These are phyloP conservation scores for Platycnemis pennipes DNA, from an alignment of 2,888 invertebrate species.

Conservation along the genomic window DNA sequence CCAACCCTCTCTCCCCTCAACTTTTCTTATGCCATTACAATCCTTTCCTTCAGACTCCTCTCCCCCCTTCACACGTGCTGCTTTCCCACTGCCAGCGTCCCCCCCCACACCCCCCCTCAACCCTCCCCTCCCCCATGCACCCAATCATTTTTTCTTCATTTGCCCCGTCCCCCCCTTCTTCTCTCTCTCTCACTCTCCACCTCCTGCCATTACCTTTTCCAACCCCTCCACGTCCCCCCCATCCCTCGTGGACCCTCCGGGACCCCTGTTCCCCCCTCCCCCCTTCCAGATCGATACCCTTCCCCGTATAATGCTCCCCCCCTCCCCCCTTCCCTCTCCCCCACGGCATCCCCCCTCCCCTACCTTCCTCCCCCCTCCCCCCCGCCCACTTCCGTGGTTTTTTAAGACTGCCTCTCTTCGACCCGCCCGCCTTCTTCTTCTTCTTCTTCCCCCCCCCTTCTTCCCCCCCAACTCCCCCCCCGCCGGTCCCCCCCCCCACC, in stretches of 20 bases:
- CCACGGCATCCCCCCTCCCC: background rate
- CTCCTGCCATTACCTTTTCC: background rate
- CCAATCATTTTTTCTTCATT: conserved; percentile 67
- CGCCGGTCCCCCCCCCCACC: background rate
- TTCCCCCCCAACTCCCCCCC: background rate
- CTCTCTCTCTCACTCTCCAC: background rate
- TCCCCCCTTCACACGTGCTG: background rate
- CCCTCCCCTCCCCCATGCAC: conserved; percentile 13
- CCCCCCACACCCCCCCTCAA: background rate
- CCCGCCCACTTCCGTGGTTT: conserved; percentile 50
- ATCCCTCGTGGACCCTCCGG: background rate
- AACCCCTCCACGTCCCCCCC: background rate
- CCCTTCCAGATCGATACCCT: conserved; percentile 56
- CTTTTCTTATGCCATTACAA: conserved; percentile 46
- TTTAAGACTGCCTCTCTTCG: conserved; percentile 45
- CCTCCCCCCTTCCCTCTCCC: background rate
- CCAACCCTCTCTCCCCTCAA: background rate
- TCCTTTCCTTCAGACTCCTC: background rate
- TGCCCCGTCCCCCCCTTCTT: conserved; percentile 29
- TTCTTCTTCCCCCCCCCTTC: too few relatives aligned
- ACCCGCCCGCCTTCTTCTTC: background rate
- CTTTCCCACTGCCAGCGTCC: background rate
- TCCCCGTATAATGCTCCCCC: conserved; percentile 27
- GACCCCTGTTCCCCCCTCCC: background rate
- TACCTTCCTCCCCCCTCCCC: background rate